Base-by-base conservation (phyloP, 2,888 invertebrate genomes). In the Parnassius smintheus region DNA sequence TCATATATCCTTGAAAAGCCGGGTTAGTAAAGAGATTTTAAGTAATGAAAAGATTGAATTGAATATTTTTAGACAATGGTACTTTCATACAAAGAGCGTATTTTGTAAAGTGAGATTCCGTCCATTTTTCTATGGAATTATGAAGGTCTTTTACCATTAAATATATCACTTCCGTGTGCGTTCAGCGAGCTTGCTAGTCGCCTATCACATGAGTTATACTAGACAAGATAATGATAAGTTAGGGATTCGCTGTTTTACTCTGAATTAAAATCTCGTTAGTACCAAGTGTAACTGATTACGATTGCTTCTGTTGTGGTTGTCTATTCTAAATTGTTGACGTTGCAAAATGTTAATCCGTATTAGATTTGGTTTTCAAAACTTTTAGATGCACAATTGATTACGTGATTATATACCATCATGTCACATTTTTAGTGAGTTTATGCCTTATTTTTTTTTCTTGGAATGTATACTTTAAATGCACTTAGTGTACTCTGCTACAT, bases 211-310 rank as follows among this genome's bases (percentile, higher is more conserved):
- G 87, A 88, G 82, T 88, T 85, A 88, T 85, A 63, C 65, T 63
- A 65, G 63, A 61, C 54, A 50, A 78, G 88, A 88, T 88, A 83
- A 78, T 80, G 88, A 88, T 88, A 88, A 85, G 80, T 78, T 68
- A 65, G 64, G 81, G 76, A 77, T 77, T 79, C 75, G 73, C 76
- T 71, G 77, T 79, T 77, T 76, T 75, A 73, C 76, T 79, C 76
- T 77, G 77, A 88, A 88, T 89, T 89, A 88, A 88, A 88, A 86
- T 77, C 87, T 88, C 88, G 82, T 89, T 88, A 88, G 85, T 81
- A 75, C 49, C 54, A 62, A 65, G 59, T 65, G 53, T 56, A 52
- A 45, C 18, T 50, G 51, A 59, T 56, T 64, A 44, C 56, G 42
- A 53, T 52, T 57, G 45, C 46, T 49, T 60, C 44, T 57, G 35